These are phyloP conservation scores for Eudemis profundana DNA, from an alignment of 2,888 invertebrate species.

Conservation along the genomic window DNA sequence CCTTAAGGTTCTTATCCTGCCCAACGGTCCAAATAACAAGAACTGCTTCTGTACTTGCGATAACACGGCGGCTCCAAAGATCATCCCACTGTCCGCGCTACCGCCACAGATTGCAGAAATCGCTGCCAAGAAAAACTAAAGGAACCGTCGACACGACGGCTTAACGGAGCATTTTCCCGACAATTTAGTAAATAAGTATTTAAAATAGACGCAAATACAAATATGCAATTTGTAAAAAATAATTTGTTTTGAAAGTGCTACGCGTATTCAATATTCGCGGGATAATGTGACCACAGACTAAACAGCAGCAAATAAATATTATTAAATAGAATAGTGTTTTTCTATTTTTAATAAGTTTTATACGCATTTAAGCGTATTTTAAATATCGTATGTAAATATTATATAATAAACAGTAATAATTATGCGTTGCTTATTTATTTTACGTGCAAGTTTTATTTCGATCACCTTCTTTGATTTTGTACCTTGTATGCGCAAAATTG, in stretches of 20 bases:
- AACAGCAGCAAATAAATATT: neutral
- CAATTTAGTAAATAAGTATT: neutral
- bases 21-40: slow-evolving; percentile 57
- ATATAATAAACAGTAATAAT: slow-evolving; percentile 31
- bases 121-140: slow-evolving; percentile 22
- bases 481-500: too few species aligned
- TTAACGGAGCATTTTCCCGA: neutral
- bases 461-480: neutral
- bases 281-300: neutral
- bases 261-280: too few species aligned
- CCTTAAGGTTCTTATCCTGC: slow-evolving; percentile 61
- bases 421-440: slow-evolving; percentile 38
- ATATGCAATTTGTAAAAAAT: too few species aligned
- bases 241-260: too few species aligned
- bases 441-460: slow-evolving; percentile 37
- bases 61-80: slow-evolving; percentile 52
- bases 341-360: slow-evolving; percentile 12
- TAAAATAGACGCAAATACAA: too few species aligned
- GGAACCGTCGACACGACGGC: slow-evolving; percentile 6
- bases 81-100: slow-evolving; percentile 53
- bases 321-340: slow-evolving; percentile 6
- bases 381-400: slow-evolving; percentile 32
- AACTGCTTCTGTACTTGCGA: slow-evolving; percentile 69
- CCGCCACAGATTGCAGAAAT: slow-evolving; percentile 46
- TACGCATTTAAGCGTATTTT: slow-evolving; percentile 20